phyloP scores from a whole-genome alignment of 2,888 invertebrate genomes.

The Plemyria rubiginata region DNA sequence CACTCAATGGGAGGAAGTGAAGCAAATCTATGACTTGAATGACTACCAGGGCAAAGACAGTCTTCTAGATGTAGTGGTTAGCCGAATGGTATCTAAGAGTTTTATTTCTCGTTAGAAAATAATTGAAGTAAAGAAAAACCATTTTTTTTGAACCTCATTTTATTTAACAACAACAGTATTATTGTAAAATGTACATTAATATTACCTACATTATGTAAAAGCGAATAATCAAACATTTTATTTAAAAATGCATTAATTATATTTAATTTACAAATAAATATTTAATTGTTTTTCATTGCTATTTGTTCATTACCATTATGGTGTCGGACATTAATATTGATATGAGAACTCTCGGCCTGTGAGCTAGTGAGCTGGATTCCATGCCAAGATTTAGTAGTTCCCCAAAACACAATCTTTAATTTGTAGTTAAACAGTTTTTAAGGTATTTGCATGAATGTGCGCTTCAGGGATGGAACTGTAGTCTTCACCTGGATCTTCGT shows the following conservation, averaged over 20 bases:
- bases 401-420: too few relatives aligned
- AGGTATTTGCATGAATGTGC: too few relatives aligned
- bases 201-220: constrained; percentile 77
- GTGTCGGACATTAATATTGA: too few relatives aligned
- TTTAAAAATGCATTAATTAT: constrained; percentile 60
- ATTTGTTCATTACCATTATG: constrained; percentile 30
- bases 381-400: too few relatives aligned
- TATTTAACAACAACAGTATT: constrained; percentile 80
- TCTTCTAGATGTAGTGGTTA: constrained; percentile 86
- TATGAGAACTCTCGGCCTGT: too few relatives aligned
- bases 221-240: constrained; percentile 63
- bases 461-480: too few relatives aligned
- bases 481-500: too few relatives aligned
- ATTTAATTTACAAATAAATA: constrained; percentile 32
- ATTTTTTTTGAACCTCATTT: constrained; percentile 57
- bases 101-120: constrained; percentile 69
- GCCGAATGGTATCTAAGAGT: constrained; percentile 88
- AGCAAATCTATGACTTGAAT: constrained; percentile 85
- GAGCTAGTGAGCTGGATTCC: too few relatives aligned
- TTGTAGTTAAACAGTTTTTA: too few relatives aligned
- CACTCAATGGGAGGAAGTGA: constrained; percentile 79
- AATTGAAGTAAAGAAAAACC: constrained; percentile 11
- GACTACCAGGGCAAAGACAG: constrained; percentile 69
- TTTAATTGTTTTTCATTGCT: constrained; percentile 31
- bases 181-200: constrained; percentile 80